phyloP scores from a whole-genome alignment of 2,797 vertebrate genomes.

The Cryptoblepharus egeriae region DNA sequence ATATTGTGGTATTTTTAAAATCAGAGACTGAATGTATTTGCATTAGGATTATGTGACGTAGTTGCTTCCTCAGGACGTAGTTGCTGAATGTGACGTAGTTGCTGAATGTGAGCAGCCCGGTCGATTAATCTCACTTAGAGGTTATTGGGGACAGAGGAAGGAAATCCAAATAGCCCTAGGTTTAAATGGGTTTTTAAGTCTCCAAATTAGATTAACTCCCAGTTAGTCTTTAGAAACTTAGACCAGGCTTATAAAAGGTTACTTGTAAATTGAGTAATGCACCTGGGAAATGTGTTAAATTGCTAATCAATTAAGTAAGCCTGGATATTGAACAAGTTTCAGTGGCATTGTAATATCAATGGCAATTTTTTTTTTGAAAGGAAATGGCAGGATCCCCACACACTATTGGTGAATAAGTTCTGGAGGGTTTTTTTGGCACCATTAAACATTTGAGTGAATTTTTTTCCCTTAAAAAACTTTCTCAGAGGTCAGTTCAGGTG shows the following conservation, averaged over 20 bases:
- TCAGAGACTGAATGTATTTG: not conserved
- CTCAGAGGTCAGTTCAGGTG: not conserved
- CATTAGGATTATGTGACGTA: constrained; percentile 6
- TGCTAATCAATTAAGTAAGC: not conserved
- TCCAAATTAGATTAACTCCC: not conserved
- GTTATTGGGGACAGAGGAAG: not conserved
- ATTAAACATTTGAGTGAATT: not conserved
- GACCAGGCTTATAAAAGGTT: not conserved
- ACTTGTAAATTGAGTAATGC: not conserved
- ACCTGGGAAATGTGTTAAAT: constrained; percentile 6
- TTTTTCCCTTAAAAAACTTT: not conserved
- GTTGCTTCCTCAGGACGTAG: not conserved
- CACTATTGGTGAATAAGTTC: not conserved
- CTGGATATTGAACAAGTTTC: not conserved
- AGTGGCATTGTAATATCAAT: not conserved
- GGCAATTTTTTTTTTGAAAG: not conserved
- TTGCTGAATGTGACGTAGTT: not conserved
- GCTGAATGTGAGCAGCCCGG: not conserved
- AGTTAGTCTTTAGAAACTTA: constrained; percentile 5
- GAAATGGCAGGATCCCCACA: not conserved
- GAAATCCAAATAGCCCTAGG: not conserved
- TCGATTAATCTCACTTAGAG: not conserved
- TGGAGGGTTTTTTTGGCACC: not conserved
- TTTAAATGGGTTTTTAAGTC: not conserved
- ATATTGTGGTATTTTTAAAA: not conserved